A percentile compares a stretch with the other conserved stretches of the same genome.
These are phyloP conservation scores for Hypolimnas misippus DNA, from an alignment of 2,888 invertebrate genomes.

Conservation along the genomic window DNA sequence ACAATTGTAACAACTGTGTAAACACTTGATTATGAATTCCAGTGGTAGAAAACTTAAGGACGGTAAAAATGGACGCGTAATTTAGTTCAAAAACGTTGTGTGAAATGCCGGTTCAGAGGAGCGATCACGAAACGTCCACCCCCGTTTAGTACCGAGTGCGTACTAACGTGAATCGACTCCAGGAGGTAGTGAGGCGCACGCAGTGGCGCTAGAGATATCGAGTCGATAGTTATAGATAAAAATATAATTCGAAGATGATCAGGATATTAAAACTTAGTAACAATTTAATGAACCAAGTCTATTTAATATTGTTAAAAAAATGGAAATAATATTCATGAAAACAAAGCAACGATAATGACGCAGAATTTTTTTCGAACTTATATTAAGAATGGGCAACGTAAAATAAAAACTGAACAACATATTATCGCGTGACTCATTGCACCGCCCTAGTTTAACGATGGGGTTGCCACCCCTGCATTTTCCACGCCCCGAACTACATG, in stretches of 20 bases:
- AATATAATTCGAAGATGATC: slow-evolving; percentile 25
- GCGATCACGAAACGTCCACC: slow-evolving; percentile 54
- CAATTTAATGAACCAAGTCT: neutral
- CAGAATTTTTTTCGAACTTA: neutral
- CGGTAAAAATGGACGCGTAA: slow-evolving; percentile 68
- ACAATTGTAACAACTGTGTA: slow-evolving; percentile 32
- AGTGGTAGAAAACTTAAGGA: slow-evolving; percentile 59
- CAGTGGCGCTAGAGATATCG: slow-evolving; percentile 58
- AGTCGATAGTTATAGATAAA: slow-evolving; percentile 57
- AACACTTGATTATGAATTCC: slow-evolving; percentile 55
- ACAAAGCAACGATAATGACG: too few species aligned
- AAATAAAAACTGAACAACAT: slow-evolving; percentile 18
- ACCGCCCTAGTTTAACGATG: slow-evolving; percentile 66
- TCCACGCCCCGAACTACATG: slow-evolving; percentile 59
- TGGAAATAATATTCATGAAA: too few species aligned
- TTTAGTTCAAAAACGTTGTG: slow-evolving; percentile 55
- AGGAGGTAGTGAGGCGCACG: slow-evolving; percentile 72
- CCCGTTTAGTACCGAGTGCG: slow-evolving; percentile 61
- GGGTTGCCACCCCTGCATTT: slow-evolving; percentile 52
- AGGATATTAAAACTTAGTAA: neutral
- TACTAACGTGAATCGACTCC: slow-evolving; percentile 65
- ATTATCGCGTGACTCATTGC: slow-evolving; percentile 39
- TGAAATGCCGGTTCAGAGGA: slow-evolving; percentile 56
- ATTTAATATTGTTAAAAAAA: too few species aligned
- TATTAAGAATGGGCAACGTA: neutral